Evolutionary conservation across 2,888 invertebrate genomes (phyloP), one percentile per base, ranked within the genome.

Genomic region (Lordiphosa andalusiaca): DNA sequence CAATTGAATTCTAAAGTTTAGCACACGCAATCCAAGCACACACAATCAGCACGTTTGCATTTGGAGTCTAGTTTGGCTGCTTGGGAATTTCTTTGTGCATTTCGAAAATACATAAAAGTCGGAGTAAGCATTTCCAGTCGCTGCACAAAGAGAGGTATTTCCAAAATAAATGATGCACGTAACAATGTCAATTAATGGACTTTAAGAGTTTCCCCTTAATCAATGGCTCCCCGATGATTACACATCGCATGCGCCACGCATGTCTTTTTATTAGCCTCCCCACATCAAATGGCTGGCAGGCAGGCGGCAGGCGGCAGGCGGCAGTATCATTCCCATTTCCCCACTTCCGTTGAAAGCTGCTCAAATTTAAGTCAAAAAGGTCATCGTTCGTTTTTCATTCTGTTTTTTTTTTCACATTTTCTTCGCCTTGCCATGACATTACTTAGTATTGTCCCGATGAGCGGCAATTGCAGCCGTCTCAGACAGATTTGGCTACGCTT

Each of bases 1-100:
- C 76, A 78, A 84, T 77, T 71, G 72, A 74, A 78, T 77, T 82
- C 71, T 53, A 63, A 63, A 82, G 74, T 56, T 71, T 68, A 30
- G 44, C 19, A 44, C 50, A 21, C 33, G 30, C 30, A 30, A 30
- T 9, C 21, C 13, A 62, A 21, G 21, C 41, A 48, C 40, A 36
- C 46, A 50, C 19, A 51, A 9, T 30, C 38, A 68, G 55, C 57
- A 58, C 49, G 53, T 64, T 66, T 83, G 77, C 63, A 69, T 60
- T 80, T 75, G 55, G 39, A 69, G 44, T 57, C 38, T 41, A 33
- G 10, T 35, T n/a, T 37, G 21, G 39, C 30, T 53, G 21, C 50
- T 36, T 25, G 53, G 33, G 56, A 63, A 66, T 66, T 67, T 61
- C 63, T 77, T 70, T 77, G 71, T 77, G 65, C 82, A 77, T 67